A percentile compares a stretch with the other conserved stretches of the same genome.
Conservation (phyloP, 2,888 invertebrate species). For the Dioctria rufipes region DNA sequence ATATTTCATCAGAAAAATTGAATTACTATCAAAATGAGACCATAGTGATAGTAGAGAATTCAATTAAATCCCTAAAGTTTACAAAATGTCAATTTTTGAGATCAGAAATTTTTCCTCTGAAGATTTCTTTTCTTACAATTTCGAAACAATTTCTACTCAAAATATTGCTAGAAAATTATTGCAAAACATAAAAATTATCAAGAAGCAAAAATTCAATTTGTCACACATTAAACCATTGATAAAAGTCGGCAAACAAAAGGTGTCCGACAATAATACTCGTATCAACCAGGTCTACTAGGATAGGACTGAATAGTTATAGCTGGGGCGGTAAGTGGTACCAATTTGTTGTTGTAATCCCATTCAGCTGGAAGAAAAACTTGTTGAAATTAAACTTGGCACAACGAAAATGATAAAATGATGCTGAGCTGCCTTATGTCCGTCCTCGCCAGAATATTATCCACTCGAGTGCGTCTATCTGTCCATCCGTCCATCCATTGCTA, state of each 20-base stretch:
- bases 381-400: slow-evolving; percentile 2
- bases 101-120: too few species aligned
- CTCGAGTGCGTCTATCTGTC: slow-evolving; percentile 8
- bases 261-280: background rate
- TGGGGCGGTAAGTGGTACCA: slow-evolving; percentile 6
- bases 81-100: too few species aligned
- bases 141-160: too few species aligned
- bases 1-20: too few species aligned
- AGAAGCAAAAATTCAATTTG: slow-evolving; percentile 22
- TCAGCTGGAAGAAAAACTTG: background rate
- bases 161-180: too few species aligned
- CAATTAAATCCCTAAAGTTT: too few species aligned
- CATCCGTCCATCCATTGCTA: background rate
- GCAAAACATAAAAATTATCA: background rate
- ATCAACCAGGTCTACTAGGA: background rate
- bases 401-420: background rate
- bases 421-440: background rate
- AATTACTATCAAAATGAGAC: too few species aligned
- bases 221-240: slow-evolving; percentile 14
- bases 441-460: slow-evolving; percentile 40
- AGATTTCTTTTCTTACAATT: too few species aligned
- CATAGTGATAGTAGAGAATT: too few species aligned
- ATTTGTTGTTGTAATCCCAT: slow-evolving; percentile 1
- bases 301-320: background rate
- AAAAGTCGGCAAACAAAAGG: slow-evolving; percentile 36